phyloP scores from a whole-genome alignment of 2,797 vertebrate species.

The Emydoidea blandingii region DNA sequence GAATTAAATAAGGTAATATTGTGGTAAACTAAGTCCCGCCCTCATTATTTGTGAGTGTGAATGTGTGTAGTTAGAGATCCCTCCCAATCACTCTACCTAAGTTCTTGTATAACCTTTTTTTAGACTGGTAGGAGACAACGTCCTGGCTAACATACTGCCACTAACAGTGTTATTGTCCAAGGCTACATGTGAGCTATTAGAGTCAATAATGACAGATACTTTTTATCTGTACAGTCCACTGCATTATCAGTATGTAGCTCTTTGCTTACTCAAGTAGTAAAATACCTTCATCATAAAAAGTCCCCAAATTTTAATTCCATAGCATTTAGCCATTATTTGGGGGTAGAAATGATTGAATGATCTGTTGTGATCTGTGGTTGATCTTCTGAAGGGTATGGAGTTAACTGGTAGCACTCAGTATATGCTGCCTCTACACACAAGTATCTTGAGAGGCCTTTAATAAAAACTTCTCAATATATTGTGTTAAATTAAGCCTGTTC shows the following conservation, averaged over 20 bases:
- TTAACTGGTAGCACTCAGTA: not conserved
- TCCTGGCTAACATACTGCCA: not conserved
- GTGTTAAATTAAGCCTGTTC: not conserved
- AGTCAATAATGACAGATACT: not conserved
- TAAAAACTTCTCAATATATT: not conserved
- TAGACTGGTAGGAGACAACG: not conserved
- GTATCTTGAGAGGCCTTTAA: not conserved
- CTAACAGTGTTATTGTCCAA: not conserved
- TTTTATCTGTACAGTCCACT: not conserved
- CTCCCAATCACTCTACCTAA: not conserved
- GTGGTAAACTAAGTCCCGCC: not conserved
- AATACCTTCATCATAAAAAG: not conserved
- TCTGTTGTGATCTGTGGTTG: not conserved
- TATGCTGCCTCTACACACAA: not conserved
- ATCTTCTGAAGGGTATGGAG: not conserved
- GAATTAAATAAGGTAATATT: slow-evolving; percentile 91
- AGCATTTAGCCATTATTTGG: not conserved
- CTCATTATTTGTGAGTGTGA: not conserved
- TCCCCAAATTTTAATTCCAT: not conserved
- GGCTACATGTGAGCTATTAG: not conserved
- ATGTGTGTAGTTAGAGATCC: not conserved
- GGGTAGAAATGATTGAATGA: not conserved
- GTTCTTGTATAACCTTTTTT: not conserved
- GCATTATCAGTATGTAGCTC: not conserved
- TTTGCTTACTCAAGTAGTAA: not conserved